A percentile compares a stretch with the other conserved stretches of the same genome.
phyloP scores from a whole-genome alignment of 2,888 invertebrate genomes.

The Carpatolechia fugitivella region DNA sequence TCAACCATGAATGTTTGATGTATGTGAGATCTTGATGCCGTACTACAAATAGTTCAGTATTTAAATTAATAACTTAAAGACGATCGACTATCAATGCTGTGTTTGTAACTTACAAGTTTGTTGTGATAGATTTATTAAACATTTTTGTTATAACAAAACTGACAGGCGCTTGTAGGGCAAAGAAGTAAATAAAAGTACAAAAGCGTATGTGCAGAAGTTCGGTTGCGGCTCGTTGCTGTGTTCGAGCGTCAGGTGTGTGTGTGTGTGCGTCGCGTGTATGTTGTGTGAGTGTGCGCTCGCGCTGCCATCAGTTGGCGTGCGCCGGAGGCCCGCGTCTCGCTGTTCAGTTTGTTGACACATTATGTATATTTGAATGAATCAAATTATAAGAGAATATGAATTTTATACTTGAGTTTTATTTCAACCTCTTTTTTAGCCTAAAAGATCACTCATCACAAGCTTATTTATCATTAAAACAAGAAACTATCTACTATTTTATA shows the following conservation, averaged over 20 bases:
- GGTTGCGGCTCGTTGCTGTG: constrained; percentile 52
- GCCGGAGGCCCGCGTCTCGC: constrained; percentile 66
- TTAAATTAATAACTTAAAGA: too few relatives aligned
- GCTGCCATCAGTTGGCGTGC: constrained; percentile 30
- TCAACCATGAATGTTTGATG: too few relatives aligned
- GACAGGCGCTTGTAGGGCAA: constrained; percentile 35
- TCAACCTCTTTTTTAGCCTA: background rate
- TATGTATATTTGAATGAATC: constrained; percentile 79
- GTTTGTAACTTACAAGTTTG: constrained; percentile 14
- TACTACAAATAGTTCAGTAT: background rate
- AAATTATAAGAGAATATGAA: constrained; percentile 79
- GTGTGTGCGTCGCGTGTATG: constrained; percentile 39
- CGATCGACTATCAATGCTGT: too few relatives aligned
- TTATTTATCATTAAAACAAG: too few relatives aligned
- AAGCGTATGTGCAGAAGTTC: constrained; percentile 75
- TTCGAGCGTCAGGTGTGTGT: constrained; percentile 41
- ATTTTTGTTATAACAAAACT: constrained; percentile 24
- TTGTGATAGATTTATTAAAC: background rate
- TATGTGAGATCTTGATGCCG: too few relatives aligned
- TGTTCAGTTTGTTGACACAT: constrained; percentile 78
- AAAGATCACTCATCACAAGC: background rate
- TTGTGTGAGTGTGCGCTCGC: constrained; percentile 34
- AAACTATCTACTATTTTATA: too few relatives aligned
- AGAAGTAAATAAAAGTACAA: constrained; percentile 61
- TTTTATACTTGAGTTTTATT: constrained; percentile 55